These are phyloP conservation scores for Bombus consobrinus DNA, from an alignment of 1,140 invertebrate species.

Conservation along the genomic window DNA sequence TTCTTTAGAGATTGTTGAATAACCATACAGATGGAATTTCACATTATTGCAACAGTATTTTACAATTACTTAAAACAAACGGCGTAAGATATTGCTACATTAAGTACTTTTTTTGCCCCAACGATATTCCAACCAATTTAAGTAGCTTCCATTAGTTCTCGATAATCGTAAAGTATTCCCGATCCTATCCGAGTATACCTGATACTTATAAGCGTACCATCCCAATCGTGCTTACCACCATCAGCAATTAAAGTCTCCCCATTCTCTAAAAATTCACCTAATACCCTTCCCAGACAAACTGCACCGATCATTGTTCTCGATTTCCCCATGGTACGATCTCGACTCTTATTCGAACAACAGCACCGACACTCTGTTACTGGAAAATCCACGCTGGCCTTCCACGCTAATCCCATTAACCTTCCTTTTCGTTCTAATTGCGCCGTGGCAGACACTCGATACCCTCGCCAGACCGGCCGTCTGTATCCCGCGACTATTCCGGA, in stretches of 20 bases:
- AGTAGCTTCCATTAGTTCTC: not conserved
- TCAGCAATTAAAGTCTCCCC: not conserved
- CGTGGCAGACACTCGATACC: constrained; percentile 55
- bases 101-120: not conserved
- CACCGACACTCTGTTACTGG: not conserved
- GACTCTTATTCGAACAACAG: not conserved
- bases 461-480: not conserved
- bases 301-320: not conserved
- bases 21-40: not conserved
- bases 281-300: not conserved
- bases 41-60: not conserved
- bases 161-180: no score
- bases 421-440: constrained; percentile 67
- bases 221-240: not conserved
- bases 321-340: constrained; percentile 26
- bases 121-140: not conserved
- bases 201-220: not conserved
- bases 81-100: not conserved
- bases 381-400: constrained; percentile 24
- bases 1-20: not conserved
- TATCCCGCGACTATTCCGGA: constrained; percentile 35
- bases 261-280: not conserved
- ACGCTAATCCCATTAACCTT: constrained; percentile 72
- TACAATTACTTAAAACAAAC: no score
- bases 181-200: not conserved